Percentiles rank a stretch among this genome's conserved stretches.
phyloP scores from a whole-genome alignment of 2,888 invertebrate species.

The Chloroclysta siterata region DNA sequence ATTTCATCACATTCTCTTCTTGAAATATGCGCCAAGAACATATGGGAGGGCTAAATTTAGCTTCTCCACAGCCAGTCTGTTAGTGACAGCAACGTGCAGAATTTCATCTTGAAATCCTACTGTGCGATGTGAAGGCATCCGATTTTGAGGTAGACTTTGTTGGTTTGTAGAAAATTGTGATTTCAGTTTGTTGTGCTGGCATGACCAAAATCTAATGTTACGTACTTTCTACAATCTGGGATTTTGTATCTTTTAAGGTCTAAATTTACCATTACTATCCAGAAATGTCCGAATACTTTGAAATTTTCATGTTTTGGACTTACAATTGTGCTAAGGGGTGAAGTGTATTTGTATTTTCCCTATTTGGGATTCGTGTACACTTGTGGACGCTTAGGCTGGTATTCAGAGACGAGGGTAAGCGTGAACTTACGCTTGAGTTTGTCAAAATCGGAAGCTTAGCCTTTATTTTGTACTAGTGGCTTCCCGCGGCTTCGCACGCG shows the following conservation, averaged over 20 bases:
- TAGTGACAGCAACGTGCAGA: conserved; percentile 20
- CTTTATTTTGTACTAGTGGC: no score
- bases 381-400: no score
- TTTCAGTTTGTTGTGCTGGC: neutral
- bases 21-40: conserved; percentile 2
- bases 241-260: neutral
- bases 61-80: conserved; percentile 23
- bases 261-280: no score
- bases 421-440: no score
- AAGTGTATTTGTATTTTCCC: no score
- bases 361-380: no score
- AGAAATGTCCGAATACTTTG: no score
- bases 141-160: conserved; percentile 5
- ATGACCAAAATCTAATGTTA: neutral
- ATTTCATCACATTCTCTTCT: conserved; percentile 9
- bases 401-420: no score
- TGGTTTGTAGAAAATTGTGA: conserved; percentile 1
- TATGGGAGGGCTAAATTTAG: conserved; percentile 16
- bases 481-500: no score
- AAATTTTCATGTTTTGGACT: no score
- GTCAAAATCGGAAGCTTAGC: no score
- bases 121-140: conserved; percentile 3
- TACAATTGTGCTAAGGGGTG: no score
- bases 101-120: conserved; percentile 11
- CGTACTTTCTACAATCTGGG: neutral